Evolutionary conservation across 2,797 vertebrate species (phyloP).

Genomic region (Sebastes matsubarae): DNA sequence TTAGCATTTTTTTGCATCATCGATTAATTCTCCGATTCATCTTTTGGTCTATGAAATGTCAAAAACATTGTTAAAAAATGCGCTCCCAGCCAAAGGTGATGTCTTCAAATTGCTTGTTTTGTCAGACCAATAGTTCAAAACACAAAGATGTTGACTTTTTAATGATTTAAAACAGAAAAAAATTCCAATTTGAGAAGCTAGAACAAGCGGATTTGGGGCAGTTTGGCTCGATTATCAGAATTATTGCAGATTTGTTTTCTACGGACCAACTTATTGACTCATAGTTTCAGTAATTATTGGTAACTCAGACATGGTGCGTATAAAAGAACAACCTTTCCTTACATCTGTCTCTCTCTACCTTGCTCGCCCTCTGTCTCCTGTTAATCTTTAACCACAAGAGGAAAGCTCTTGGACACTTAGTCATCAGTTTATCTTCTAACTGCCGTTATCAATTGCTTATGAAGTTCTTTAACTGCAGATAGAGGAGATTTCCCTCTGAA

Average conservation of each 20-base stretch:
- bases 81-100: not conserved
- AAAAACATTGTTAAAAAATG: no score
- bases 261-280: not conserved
- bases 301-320: not conserved
- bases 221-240: not conserved
- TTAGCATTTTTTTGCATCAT: not conserved
- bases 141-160: not conserved
- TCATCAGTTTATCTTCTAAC: constrained; percentile 31
- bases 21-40: fast-evolving
- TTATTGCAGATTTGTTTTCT: not conserved
- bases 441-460: constrained; percentile 24
- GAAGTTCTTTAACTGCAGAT: constrained; percentile 32
- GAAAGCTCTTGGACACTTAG: constrained; percentile 8
- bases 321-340: not conserved
- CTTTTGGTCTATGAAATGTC: not conserved
- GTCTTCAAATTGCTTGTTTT: not conserved
- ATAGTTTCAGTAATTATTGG: not conserved
- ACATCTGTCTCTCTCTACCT: not conserved
- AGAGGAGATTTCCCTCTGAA: constrained; percentile 16
- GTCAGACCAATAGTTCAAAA: not conserved
- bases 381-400: constrained; percentile 22
- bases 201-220: not conserved
- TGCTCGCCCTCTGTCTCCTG: not conserved
- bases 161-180: not conserved
- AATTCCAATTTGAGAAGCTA: not conserved